Conservation (phyloP, 2,113 vertebrate species). For the Thalassarche chlororhynchos region DNA sequence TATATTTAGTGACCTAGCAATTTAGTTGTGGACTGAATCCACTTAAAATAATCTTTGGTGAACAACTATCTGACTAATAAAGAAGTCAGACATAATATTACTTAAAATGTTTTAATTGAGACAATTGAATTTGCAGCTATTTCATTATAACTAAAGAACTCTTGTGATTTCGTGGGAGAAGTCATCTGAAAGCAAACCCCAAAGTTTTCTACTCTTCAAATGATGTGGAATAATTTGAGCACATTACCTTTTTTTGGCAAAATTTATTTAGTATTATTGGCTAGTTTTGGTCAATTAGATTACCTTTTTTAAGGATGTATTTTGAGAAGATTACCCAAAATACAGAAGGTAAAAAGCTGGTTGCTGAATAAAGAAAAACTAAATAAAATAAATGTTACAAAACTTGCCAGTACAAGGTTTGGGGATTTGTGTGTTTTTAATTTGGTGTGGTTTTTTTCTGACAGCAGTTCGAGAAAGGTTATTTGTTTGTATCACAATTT, state of each 20-base stretch:
- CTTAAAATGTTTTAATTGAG: neutral
- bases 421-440: neutral
- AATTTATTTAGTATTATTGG: neutral
- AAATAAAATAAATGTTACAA: neutral
- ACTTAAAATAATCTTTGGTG: neutral
- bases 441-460: neutral
- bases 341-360: neutral
- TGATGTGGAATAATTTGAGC: neutral
- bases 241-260: neutral
- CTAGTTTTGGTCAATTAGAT: neutral
- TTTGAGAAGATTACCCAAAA: neutral
- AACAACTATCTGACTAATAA: neutral
- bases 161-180: neutral
- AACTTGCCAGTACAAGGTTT: neutral
- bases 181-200: neutral
- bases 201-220: neutral
- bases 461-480: neutral
- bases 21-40: neutral
- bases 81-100: neutral
- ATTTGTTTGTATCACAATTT: neutral
- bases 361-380: neutral
- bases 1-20: neutral
- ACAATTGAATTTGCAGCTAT: neutral
- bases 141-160: neutral
- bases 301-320: neutral